Evolutionary conservation across 2,113 vertebrate species (phyloP).

Genomic region (Hyla sarda): DNA sequence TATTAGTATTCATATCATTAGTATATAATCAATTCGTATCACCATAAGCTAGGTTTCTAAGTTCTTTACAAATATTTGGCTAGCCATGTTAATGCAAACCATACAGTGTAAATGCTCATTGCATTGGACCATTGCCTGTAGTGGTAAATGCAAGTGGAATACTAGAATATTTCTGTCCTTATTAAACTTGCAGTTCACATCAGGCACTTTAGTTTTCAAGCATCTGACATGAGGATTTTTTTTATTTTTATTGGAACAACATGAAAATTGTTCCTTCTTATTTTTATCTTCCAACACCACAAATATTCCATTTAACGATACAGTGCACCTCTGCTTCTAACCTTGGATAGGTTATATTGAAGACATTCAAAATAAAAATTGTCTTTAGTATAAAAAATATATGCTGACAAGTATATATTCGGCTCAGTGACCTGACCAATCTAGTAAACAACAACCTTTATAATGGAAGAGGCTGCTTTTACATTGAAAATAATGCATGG

Average conservation of each 20-base stretch:
- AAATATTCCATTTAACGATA: conserved; percentile 50
- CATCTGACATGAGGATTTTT: conserved; percentile 24
- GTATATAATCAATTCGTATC: too few species aligned
- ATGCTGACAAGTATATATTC: conserved; percentile 58
- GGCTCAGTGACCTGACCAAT: conserved; percentile 58
- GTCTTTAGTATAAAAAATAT: conserved; percentile 57
- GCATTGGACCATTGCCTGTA: not conserved
- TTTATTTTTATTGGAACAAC: conserved; percentile 16
- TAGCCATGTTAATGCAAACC: not conserved
- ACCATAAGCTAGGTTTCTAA: not conserved
- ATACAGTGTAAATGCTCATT: not conserved
- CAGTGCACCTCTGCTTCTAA: conserved; percentile 44
- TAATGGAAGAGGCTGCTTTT: conserved; percentile 58
- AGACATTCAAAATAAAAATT: conserved; percentile 45
- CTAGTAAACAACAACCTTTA: conserved; percentile 59
- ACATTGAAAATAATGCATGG: conserved; percentile 56
- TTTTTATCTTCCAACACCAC: not conserved
- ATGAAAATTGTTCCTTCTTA: conserved; percentile 24
- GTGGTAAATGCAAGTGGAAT: not conserved
- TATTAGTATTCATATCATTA: too few species aligned
- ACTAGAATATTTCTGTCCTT: not conserved
- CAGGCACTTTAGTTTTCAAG: not conserved
- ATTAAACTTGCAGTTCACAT: not conserved
- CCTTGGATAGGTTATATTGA: conserved; percentile 48
- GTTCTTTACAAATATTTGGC: not conserved